Evolutionary conservation across 2,797 vertebrate genomes (phyloP), one percentile per base, ranked within the genome.

Genomic region (Anniella stebbinsi): DNA sequence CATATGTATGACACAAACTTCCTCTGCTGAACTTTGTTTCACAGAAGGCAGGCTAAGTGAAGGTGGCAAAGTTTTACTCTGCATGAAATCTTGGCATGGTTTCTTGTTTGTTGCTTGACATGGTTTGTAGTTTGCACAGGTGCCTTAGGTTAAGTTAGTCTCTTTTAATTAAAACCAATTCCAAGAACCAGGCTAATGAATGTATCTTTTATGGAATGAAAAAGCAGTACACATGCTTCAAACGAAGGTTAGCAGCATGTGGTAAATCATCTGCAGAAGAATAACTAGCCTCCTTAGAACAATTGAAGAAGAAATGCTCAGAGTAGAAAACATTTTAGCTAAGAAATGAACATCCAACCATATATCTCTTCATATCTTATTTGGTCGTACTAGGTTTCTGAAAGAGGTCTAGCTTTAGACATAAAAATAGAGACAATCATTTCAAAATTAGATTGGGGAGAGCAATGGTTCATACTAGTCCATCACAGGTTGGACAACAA

Each of bases 131-230:
- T 87, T 90, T 81, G 67, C 18, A 60, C 41, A 82, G 57, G 69
- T 84, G 73, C 73, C 88, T 66, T 17, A 54, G 89, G 78, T 90
- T 87, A 87, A 63, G 28, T 75, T 66, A 54, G 17, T 73, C 23
- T 81, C 77, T 84, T 84, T 86, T 73, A 90, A 90, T 85, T 85
- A 89, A 85, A 89, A 33, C 48, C 88, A 85, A 78, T 82, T 87
- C 78, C 78, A 87, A 15, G 69, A 90, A 87, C 78, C 69, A 75
- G 78, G 69, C n/a, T 66, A 90, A 90, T 82, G 84, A 76, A 87
- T 90, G 78, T 23, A 81, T 90, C 78, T 75, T 75, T 90, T 90
- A 63, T 90, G 84, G 78, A 63, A 33, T 90, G 89, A 90, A 87
- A 90, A 90, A 87, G 67, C 11, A 13, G 60, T 80, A 89, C 75